Evolutionary conservation across 1,140 invertebrate genomes (phyloP), one percentile per base, ranked within the genome.

Genomic region (Ctenoplectra terminalis): DNA sequence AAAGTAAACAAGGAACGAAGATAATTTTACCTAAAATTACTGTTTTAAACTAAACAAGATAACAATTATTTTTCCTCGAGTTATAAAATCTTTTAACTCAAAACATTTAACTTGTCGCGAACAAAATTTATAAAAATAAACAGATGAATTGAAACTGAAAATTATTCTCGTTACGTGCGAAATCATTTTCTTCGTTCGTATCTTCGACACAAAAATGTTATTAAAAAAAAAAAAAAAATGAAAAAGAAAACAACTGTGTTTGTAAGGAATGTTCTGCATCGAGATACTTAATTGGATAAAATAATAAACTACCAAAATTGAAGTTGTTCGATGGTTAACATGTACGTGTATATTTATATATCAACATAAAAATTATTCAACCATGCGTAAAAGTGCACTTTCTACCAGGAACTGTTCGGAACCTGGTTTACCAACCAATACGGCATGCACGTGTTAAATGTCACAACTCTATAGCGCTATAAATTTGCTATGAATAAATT

Each of bases 361-460:
- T 29, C 23, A 37, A 72, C 61, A 64, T 11, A 83, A 85, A 87
- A 85, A 83, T 79, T 83, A 86, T 80, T 79, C 76, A 75, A 73
- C 70, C 84, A 74, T 69, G 78, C 73, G 84, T 91, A 89, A 83
- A 89, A 88, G 81, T 88, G 46, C 64, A 88, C 91, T 92, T 92
- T 92, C 91, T 91, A 91, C 86, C 90, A 91, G 90, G 88, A 92
- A 91, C 88, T 89, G 79, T 78, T 81, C 71, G 82, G 74, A 81
- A 91, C 84, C 87, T 85, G 89, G 88, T 90, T 90, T 87, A 89
- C 83, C 77, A 79, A 87, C 83, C 86, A 73, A 82, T 70, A 58
- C 46, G 29, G 50, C 58, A 73, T 74, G 82, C 78, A 87, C 81
- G 82, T 88, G 90, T 84, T 91, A 90, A 91, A 91, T 91, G 91